These are phyloP conservation scores for Triplophysa siluroides DNA, from an alignment of 2,113 vertebrate genomes.

Conservation along the genomic window DNA sequence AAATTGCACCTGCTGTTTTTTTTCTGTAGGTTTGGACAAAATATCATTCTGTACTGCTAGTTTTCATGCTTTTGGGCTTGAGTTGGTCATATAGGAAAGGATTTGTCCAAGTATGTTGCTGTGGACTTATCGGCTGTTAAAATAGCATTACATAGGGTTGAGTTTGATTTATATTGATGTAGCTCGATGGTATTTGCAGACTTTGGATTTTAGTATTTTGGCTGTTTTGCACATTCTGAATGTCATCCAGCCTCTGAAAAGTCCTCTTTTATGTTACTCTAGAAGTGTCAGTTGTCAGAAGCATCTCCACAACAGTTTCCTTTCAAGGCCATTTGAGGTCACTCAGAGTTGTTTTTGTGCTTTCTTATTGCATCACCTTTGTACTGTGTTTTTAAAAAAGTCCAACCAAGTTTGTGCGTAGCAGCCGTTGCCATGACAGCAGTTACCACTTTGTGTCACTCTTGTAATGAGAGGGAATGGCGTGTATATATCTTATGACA, in stretches of 20 bases:
- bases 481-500: slow-evolving; percentile 3
- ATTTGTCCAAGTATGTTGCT: background rate
- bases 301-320: slow-evolving; percentile 14
- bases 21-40: slow-evolving; percentile 7
- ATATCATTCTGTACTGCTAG: slow-evolving; percentile 12
- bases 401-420: background rate
- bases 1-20: slow-evolving; percentile 22
- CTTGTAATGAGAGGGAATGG: slow-evolving; percentile 49
- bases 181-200: slow-evolving; percentile 8
- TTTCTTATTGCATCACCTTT: background rate
- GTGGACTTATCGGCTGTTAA: slow-evolving; percentile 5
- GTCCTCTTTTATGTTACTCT: slow-evolving; percentile 34
- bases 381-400: background rate
- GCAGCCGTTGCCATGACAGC: slow-evolving; percentile 59
- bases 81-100: background rate
- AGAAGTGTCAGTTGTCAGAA: slow-evolving; percentile 34
- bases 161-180: slow-evolving; percentile 17
- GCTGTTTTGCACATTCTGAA: slow-evolving; percentile 22
- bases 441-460: slow-evolving; percentile 55
- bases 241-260: slow-evolving; percentile 23
- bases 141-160: background rate
- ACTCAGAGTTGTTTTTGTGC: background rate
- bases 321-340: slow-evolving; percentile 33
- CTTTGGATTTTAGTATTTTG: slow-evolving; percentile 25
- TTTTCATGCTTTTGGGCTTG: slow-evolving; percentile 8